These are phyloP conservation scores for Dinothrombium tinctorium DNA, from an alignment of 1,140 invertebrate species.

Conservation along the genomic window DNA sequence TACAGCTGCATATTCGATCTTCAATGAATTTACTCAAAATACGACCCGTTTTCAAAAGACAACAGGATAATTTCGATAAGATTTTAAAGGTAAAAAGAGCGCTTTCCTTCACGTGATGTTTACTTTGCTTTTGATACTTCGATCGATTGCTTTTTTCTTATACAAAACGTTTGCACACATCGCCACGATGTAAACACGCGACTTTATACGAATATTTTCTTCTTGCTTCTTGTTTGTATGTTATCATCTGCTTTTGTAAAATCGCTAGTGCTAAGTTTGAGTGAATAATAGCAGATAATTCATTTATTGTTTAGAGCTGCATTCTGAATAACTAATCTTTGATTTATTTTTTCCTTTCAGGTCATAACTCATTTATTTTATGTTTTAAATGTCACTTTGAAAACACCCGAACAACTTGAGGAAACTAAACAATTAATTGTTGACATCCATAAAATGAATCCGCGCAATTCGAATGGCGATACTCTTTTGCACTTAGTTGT, in stretches of 20 bases:
- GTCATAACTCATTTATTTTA: constrained; percentile 48
- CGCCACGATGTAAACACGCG: no score
- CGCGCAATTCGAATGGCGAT: constrained; percentile 41
- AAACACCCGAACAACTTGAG: constrained; percentile 24
- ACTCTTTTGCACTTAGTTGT: constrained; percentile 54
- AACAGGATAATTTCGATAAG: constrained; percentile 51
- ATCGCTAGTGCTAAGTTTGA: neutral
- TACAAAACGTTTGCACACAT: no score
- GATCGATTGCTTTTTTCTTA: no score
- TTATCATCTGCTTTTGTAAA: neutral
- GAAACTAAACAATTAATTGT: constrained; percentile 12
- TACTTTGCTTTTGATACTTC: neutral
- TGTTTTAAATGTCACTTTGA: constrained; percentile 36
- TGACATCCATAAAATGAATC: constrained; percentile 32
- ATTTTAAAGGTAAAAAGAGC: constrained; percentile 25
- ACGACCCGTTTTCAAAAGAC: constrained; percentile 42
- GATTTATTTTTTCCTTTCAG: neutral
- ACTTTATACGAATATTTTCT: no score
- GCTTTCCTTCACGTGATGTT: constrained; percentile 1
- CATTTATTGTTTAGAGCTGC: neutral
- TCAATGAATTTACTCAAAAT: constrained; percentile 28
- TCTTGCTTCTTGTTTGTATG: neutral
- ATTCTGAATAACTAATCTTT: neutral
- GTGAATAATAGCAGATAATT: neutral
- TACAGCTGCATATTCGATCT: constrained; percentile 17